These are phyloP conservation scores for Actinernus sp. DNA, from an alignment of 92 coral and sea anemone species.

Conservation along the genomic window DNA sequence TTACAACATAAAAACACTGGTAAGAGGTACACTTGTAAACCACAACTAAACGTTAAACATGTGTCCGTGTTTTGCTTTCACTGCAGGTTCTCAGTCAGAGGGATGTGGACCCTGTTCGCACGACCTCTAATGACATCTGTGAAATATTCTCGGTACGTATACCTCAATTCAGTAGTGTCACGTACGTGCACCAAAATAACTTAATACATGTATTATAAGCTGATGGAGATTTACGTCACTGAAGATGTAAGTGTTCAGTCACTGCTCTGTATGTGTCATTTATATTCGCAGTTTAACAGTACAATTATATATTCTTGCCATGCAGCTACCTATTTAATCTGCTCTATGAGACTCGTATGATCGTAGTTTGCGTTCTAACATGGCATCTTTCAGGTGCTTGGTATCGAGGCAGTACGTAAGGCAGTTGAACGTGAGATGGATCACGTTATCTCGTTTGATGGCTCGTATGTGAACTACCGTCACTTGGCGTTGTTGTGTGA, in stretches of 20 bases:
- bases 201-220: too few relatives aligned
- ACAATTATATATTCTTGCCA: too few relatives aligned
- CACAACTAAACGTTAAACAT: not conserved
- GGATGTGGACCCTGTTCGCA: slow-evolving; percentile 96
- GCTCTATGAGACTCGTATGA: too few relatives aligned
- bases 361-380: too few relatives aligned
- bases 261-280: too few relatives aligned
- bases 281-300: too few relatives aligned
- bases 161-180: too few relatives aligned
- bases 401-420: slow-evolving; percentile 97
- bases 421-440: slow-evolving; percentile 99
- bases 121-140: slow-evolving; percentile 98
- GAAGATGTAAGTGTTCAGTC: too few relatives aligned
- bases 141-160: slow-evolving; percentile 98
- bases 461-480: slow-evolving; percentile 98
- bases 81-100: slow-evolving; percentile 91
- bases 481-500: slow-evolving; percentile 97
- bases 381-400: slow-evolving; percentile 91
- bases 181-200: too few relatives aligned
- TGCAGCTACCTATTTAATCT: too few relatives aligned
- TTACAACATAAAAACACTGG: not conserved
- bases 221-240: too few relatives aligned
- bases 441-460: slow-evolving; percentile 98
- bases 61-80: not conserved
- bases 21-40: not conserved